These are phyloP conservation scores for Spea hammondii DNA, from an alignment of 2,797 vertebrate genomes.

Conservation along the genomic window DNA sequence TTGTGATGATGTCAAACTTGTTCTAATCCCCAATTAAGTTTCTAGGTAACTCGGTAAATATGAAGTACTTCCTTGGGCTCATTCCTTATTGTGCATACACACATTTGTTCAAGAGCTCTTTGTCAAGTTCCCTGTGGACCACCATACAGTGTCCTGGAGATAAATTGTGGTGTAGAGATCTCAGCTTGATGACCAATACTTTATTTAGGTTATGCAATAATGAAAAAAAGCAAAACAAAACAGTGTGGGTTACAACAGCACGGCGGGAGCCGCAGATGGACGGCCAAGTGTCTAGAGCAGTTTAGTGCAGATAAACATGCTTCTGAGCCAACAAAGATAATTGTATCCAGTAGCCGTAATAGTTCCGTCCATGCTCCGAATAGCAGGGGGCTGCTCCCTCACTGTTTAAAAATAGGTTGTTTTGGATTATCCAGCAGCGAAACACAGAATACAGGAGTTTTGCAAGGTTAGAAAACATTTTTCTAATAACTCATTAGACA, in stretches of 20 bases:
- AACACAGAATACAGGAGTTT: conserved; percentile 5
- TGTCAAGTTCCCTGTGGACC: too few species aligned
- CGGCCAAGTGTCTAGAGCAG: conserved; percentile 1
- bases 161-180: too few species aligned
- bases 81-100: too few species aligned
- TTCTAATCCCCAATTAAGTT: too few species aligned
- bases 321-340: conserved; percentile 11
- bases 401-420: conserved; percentile 26
- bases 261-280: background rate
- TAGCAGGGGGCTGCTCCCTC: background rate
- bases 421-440: conserved; percentile 3
- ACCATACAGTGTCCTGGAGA: too few species aligned
- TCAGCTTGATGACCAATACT: background rate
- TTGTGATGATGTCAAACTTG: too few species aligned
- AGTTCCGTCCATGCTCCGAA: background rate
- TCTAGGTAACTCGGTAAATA: too few species aligned
- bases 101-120: too few species aligned
- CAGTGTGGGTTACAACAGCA: background rate
- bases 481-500: too few species aligned
- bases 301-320: conserved; percentile 6
- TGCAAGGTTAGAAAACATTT: too few species aligned
- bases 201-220: background rate
- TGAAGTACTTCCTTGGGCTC: too few species aligned
- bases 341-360: conserved; percentile 7
- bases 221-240: background rate